Conservation (phyloP, 2,888 invertebrate genomes). For the Hydrotaea diabolus region DNA sequence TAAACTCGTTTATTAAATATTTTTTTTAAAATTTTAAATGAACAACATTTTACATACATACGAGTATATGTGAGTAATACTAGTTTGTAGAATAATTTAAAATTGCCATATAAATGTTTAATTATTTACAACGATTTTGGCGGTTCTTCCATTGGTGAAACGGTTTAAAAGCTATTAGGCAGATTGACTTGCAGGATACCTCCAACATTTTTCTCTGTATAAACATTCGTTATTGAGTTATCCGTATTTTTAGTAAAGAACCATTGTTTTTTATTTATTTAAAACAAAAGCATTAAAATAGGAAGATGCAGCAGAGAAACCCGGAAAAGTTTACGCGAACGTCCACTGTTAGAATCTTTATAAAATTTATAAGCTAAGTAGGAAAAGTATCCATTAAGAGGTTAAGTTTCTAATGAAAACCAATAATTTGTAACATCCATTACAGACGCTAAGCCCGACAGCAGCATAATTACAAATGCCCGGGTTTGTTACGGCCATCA, state of each 20-base stretch:
- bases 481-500: slow-evolving; percentile 99
- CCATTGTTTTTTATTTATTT: slow-evolving; percentile 93
- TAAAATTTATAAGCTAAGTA: slow-evolving; percentile 96
- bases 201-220: not conserved
- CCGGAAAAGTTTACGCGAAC: slow-evolving; percentile 94
- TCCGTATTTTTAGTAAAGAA: slow-evolving; percentile 80
- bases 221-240: not conserved
- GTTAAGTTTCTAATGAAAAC: slow-evolving; percentile 94
- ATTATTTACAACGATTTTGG: not conserved
- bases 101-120: too few relatives aligned
- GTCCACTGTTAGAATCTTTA: slow-evolving; percentile 92
- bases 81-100: too few relatives aligned
- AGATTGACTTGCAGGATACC: not conserved
- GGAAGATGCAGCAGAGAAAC: slow-evolving; percentile 97
- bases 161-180: not conserved
- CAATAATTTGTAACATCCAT: slow-evolving; percentile 94
- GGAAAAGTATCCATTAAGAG: slow-evolving; percentile 94
- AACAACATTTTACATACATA: too few relatives aligned
- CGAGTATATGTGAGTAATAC: too few relatives aligned
- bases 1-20: too few relatives aligned
- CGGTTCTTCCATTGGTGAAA: not conserved
- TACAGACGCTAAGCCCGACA: slow-evolving; percentile 90
- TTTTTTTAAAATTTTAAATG: too few relatives aligned
- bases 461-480: slow-evolving; percentile 86
- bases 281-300: slow-evolving; percentile 92